These are phyloP conservation scores for Diadegma fenestrale DNA, from an alignment of 2,888 invertebrate species.

Conservation along the genomic window DNA sequence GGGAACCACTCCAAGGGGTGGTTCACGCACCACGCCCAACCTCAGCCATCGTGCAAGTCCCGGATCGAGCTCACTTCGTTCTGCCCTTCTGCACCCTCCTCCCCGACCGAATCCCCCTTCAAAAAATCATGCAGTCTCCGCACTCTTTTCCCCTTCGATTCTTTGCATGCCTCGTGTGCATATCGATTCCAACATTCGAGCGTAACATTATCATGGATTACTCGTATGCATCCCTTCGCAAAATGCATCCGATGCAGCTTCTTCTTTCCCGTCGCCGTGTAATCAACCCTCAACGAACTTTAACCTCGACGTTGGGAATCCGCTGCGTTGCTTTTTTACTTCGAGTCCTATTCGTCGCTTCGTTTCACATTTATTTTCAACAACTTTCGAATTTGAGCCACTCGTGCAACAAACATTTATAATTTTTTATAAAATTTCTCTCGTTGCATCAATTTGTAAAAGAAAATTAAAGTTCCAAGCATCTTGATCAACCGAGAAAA, in stretches of 20 bases:
- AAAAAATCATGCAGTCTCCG: slow-evolving; percentile 3
- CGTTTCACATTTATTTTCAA: neutral
- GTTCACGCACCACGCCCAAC: slow-evolving; percentile 83
- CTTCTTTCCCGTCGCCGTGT: slow-evolving; percentile 44
- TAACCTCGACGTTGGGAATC: slow-evolving; percentile 26
- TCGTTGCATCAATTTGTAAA: neutral
- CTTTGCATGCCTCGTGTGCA: slow-evolving; percentile 47
- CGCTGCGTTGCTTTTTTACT: slow-evolving; percentile 6
- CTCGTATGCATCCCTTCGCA: slow-evolving; percentile 80
- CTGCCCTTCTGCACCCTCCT: slow-evolving; percentile 57
- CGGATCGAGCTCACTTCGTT: slow-evolving; percentile 72
- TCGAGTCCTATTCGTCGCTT: neutral
- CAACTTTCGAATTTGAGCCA: neutral
- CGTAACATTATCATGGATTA: slow-evolving; percentile 83
- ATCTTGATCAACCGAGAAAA: neutral
- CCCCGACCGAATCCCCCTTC: neutral
- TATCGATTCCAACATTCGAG: slow-evolving; percentile 44
- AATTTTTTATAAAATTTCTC: neutral
- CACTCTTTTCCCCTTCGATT: slow-evolving; percentile 64
- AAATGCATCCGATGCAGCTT: slow-evolving; percentile 69
- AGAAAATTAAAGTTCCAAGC: neutral
- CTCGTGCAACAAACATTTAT: neutral
- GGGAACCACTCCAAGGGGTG: slow-evolving; percentile 51
- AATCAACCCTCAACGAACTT: slow-evolving; percentile 8
- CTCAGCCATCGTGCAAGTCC: slow-evolving; percentile 78